Conservation (phyloP, 1,140 invertebrate species). For the Drosophila dunni region DNA sequence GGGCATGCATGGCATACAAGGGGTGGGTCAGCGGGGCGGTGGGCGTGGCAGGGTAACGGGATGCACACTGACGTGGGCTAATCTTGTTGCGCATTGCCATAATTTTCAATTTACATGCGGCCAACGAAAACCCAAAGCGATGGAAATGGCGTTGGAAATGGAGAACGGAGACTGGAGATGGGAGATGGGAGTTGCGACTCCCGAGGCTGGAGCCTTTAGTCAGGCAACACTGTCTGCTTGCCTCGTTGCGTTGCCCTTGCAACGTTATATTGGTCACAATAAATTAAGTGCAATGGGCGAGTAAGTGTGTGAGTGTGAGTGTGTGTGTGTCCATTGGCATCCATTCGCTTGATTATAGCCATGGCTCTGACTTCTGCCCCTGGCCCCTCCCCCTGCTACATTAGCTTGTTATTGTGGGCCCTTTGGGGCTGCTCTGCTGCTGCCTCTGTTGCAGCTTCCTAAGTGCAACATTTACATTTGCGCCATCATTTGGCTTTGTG, state of each 20-base stretch:
- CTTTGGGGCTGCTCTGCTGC: slow-evolving; percentile 11
- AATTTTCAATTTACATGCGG: slow-evolving; percentile 83
- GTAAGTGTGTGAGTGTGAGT: slow-evolving; percentile 23
- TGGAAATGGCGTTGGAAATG: neutral
- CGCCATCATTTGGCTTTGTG: slow-evolving; percentile 59
- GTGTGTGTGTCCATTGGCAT: slow-evolving; percentile 43
- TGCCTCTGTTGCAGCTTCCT: slow-evolving; percentile 13
- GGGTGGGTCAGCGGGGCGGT: neutral
- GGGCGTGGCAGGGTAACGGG: neutral
- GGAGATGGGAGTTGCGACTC: too few relatives aligned
- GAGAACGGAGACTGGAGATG: neutral
- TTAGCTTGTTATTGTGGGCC: slow-evolving; percentile 59
- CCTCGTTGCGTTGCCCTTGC: slow-evolving; percentile 10
- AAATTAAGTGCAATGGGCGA: slow-evolving; percentile 66
- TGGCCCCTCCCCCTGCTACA: slow-evolving; percentile 43
- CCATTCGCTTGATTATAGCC: slow-evolving; percentile 71
- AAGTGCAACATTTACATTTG: slow-evolving; percentile 74
- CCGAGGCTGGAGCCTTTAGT: neutral
- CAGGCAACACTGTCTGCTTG: slow-evolving; percentile 2
- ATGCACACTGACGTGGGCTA: slow-evolving; percentile 59
- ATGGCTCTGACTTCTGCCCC: neutral
- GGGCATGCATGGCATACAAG: neutral
- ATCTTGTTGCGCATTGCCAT: slow-evolving; percentile 83
- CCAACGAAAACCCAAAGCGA: slow-evolving; percentile 29
- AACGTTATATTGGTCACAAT: slow-evolving; percentile 79